Conservation (phyloP, 2,888 invertebrate species). For the Aspidiotus destructor region DNA sequence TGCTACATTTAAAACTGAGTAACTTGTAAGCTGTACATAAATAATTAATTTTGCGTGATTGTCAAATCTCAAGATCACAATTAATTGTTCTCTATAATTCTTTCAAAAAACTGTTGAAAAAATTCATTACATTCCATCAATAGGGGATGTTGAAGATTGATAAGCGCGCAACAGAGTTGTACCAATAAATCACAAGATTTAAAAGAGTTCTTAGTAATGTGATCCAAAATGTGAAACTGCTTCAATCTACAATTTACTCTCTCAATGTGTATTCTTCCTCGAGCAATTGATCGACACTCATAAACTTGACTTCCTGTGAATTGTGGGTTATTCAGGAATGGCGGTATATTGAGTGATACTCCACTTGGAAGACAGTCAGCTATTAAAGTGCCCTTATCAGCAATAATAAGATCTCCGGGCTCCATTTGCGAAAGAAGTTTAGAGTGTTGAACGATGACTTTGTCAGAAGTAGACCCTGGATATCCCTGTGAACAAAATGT, state of each 20-base stretch:
- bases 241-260: constrained; percentile 21
- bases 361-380: constrained; percentile 22
- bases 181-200: constrained; percentile 4
- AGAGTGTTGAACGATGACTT: constrained; percentile 19
- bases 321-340: constrained; percentile 25
- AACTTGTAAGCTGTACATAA: too few species aligned
- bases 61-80: too few species aligned
- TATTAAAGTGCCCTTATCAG: constrained; percentile 32
- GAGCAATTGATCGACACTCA: constrained; percentile 10
- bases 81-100: too few species aligned
- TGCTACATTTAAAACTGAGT: too few species aligned
- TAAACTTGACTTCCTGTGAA: constrained; percentile 15
- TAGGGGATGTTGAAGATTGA: constrained; percentile 20
- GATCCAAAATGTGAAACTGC: constrained; percentile 11
- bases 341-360: constrained; percentile 27
- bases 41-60: too few species aligned
- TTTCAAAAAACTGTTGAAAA: too few species aligned
- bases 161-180: constrained; percentile 24
- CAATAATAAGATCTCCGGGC: background rate
- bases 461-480: constrained; percentile 38
- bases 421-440: background rate
- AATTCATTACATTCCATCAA: too few species aligned
- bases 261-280: constrained; percentile 21
- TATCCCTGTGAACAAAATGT: constrained; percentile 38
- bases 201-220: constrained; percentile 9